Evolutionary conservation across 1,140 invertebrate genomes (phyloP), one percentile per base, ranked within the genome.

Genomic region (Hyposmocoma kahamanoa): DNA sequence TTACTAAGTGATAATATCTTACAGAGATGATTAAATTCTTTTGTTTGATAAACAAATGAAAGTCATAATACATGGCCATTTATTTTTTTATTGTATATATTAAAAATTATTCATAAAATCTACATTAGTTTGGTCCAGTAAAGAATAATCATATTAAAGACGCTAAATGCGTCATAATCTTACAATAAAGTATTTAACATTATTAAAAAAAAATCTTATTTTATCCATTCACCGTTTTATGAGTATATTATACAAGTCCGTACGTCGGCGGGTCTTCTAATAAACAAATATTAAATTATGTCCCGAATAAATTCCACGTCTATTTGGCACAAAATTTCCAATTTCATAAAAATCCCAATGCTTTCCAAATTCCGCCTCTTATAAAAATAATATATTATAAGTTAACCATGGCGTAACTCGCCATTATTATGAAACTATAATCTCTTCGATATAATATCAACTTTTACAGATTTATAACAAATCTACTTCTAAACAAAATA

Each of bases 281-380:
- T 56, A 54, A 63, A 56, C 52, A 69, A 59, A 53, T 61, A 42
- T 21, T 30, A 48, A 65, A 78, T 84, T 84, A 76, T 83, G 81
- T 68, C 68, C 77, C 77, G 26, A 84, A 84, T 83, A 84, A 84
- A 84, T 71, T 56, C 22, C 52, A 54, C 8, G 63, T 84, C 79
- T 83, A 83, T 84, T 84, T 81, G 81, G 79, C 73, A 84, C 81
- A 83, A 83, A 81, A 84, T 80, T 61, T 17, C n/a, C n/a, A n/a
- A n/a, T n/a, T n/a, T 36, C 28, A 11, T 22, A 19, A 13, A 26
- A 34, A 30, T 13, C 15, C 42, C 15, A 18, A 26, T 30, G 13
- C 21, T 34, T 11, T 18, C 26, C 18, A 28, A 26, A 13, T 22
- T 48, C 38, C 38, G 18, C 38, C 38, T 20, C 22, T 41, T 41